Conservation (phyloP, 2,888 invertebrate species). For the Apomyelois bistriatella region DNA sequence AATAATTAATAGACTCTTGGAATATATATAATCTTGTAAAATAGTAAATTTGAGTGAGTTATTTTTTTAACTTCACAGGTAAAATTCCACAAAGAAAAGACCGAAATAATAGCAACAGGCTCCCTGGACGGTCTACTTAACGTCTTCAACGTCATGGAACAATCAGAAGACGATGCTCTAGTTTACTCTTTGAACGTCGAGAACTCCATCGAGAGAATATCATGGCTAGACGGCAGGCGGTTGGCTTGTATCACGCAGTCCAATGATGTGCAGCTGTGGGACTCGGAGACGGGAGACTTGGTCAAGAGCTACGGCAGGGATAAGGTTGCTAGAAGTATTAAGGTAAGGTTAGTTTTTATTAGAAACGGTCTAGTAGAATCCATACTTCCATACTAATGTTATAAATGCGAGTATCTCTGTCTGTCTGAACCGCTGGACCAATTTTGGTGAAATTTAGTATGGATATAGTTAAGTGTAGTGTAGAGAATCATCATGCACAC, state of each 20-base stretch:
- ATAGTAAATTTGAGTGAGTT: too few relatives aligned
- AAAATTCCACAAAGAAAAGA: constrained; percentile 84
- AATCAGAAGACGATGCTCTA: constrained; percentile 89
- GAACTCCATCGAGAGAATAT: constrained; percentile 84
- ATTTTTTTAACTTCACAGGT: constrained; percentile 60
- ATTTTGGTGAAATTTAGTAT: too few relatives aligned
- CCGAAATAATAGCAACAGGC: constrained; percentile 85
- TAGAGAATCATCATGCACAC: too few relatives aligned
- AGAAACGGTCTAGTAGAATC: too few relatives aligned
- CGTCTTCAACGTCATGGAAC: constrained; percentile 87
- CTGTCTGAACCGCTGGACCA: too few relatives aligned
- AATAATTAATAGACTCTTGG: too few relatives aligned
- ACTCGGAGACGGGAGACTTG: constrained; percentile 81
- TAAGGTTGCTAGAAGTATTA: constrained; percentile 79
- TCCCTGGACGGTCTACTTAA: constrained; percentile 93
- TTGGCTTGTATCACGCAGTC: constrained; percentile 86
- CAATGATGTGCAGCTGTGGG: constrained; percentile 84
- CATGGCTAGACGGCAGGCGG: constrained; percentile 72
- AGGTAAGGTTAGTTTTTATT: constrained; percentile 44
- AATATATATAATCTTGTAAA: too few relatives aligned
- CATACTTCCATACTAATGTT: too few relatives aligned
- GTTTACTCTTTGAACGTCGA: constrained; percentile 87
- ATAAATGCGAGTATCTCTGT: too few relatives aligned
- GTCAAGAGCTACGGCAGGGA: constrained; percentile 78
- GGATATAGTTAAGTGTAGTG: too few relatives aligned